Evolutionary conservation across 2,113 vertebrate genomes (phyloP).

Genomic region (Platysteira castanea): DNA sequence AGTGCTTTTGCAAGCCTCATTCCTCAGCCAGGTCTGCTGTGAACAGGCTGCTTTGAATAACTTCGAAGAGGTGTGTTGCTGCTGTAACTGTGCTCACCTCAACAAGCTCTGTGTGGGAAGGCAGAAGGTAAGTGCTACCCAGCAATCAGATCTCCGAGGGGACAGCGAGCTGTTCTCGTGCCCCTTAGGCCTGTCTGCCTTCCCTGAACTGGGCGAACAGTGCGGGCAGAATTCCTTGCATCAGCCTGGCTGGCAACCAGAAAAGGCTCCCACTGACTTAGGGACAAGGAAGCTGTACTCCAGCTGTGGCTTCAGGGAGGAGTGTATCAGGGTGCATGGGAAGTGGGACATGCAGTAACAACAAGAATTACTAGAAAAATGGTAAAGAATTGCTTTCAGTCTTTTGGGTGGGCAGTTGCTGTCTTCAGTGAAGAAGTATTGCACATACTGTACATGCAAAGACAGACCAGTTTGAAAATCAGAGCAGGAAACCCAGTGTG

Average conservation of each 20-base stretch:
- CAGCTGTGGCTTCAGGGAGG: neutral
- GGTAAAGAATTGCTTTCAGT: neutral
- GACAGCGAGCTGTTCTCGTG: neutral
- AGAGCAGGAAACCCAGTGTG: neutral
- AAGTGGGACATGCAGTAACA: neutral
- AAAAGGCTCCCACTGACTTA: neutral
- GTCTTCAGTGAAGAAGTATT: neutral
- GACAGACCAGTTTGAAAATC: neutral
- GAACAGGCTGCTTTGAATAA: neutral
- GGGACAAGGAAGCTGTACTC: neutral
- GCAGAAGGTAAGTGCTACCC: neutral
- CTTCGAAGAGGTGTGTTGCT: neutral
- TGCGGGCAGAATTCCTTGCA: accelerated
- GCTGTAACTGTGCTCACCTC: neutral
- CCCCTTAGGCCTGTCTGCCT: neutral
- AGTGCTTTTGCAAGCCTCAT: neutral
- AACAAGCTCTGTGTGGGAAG: neutral
- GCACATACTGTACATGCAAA: neutral
- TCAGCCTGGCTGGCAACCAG: neutral
- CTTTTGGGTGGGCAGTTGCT: neutral
- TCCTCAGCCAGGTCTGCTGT: neutral
- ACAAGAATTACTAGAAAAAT: neutral
- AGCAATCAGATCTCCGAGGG: neutral
- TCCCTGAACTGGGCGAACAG: neutral
- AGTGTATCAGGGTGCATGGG: neutral